These are phyloP conservation scores for Rhadina sibilatrix DNA, from an alignment of 2,113 vertebrate species.

Conservation along the genomic window DNA sequence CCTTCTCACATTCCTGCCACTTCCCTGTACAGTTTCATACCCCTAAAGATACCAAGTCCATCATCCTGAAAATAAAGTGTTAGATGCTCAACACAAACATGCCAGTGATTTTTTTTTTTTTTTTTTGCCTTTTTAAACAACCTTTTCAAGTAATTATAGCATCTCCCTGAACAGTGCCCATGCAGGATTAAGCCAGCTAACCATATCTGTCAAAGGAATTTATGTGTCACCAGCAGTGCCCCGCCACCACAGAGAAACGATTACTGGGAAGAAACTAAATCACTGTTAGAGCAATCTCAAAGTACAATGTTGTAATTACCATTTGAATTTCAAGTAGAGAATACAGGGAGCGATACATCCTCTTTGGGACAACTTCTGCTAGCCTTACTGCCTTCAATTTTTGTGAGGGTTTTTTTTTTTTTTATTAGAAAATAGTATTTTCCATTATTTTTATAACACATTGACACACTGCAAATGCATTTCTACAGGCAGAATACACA, in stretches of 20 bases:
- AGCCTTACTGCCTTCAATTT: background rate
- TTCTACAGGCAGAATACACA: background rate
- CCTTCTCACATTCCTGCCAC: background rate
- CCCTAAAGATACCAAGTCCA: background rate
- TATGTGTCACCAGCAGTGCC: background rate
- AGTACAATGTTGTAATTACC: conserved; percentile 19
- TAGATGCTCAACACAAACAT: background rate
- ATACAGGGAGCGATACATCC: background rate
- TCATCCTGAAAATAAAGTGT: background rate
- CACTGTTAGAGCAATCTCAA: background rate
- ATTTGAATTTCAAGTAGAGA: conserved; percentile 39
- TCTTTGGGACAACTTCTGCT: conserved; percentile 13
- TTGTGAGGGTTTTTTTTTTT: background rate
- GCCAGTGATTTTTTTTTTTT: background rate
- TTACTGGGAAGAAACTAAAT: conserved; percentile 10
- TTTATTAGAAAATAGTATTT: conserved; percentile 37
- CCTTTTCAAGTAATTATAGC: background rate
- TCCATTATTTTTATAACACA: conserved; percentile 7
- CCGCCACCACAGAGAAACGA: background rate
- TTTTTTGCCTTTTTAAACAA: background rate
- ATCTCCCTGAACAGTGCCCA: background rate
- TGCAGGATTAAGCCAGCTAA: background rate
- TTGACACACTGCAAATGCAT: conserved; percentile 19
- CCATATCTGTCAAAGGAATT: background rate
- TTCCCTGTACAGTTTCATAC: background rate